A percentile compares a stretch with the other conserved stretches of the same genome.
Conservation (phyloP, 2,888 invertebrate species). For the Lysandra coridon region DNA sequence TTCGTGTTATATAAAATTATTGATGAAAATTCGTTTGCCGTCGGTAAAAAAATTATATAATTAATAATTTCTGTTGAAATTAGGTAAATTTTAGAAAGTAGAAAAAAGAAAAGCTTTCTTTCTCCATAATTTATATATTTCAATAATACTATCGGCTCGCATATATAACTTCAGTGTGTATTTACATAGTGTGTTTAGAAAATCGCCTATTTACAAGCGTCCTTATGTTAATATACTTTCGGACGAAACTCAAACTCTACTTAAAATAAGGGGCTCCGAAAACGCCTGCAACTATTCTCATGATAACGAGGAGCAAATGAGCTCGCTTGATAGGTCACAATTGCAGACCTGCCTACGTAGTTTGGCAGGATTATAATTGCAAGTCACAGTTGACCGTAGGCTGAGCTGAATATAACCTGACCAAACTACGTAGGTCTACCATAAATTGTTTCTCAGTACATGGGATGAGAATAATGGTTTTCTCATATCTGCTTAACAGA, state of each 20-base stretch:
- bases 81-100: too few relatives aligned
- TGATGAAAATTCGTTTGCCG: not conserved
- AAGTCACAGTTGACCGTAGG: too few relatives aligned
- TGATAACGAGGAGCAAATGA: not conserved
- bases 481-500: not conserved
- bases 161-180: conserved; percentile 27
- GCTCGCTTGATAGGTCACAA: not conserved
- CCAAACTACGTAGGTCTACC: too few relatives aligned
- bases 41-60: not conserved
- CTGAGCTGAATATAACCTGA: too few relatives aligned
- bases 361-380: too few relatives aligned
- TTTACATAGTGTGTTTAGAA: conserved; percentile 29
- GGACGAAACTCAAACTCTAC: not conserved
- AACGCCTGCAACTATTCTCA: not conserved
- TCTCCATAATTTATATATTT: not conserved
- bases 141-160: conserved; percentile 32
- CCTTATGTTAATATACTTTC: conserved; percentile 22
- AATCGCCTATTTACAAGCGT: conserved; percentile 33
- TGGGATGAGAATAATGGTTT: too few relatives aligned
- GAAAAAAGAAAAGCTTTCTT: not conserved
- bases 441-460: too few relatives aligned
- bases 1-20: not conserved
- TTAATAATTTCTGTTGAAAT: too few relatives aligned
- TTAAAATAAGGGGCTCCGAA: not conserved
- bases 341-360: too few relatives aligned